Evolutionary conservation across 2,113 vertebrate genomes (phyloP).

Genomic region (Cyprichromis sp.): DNA sequence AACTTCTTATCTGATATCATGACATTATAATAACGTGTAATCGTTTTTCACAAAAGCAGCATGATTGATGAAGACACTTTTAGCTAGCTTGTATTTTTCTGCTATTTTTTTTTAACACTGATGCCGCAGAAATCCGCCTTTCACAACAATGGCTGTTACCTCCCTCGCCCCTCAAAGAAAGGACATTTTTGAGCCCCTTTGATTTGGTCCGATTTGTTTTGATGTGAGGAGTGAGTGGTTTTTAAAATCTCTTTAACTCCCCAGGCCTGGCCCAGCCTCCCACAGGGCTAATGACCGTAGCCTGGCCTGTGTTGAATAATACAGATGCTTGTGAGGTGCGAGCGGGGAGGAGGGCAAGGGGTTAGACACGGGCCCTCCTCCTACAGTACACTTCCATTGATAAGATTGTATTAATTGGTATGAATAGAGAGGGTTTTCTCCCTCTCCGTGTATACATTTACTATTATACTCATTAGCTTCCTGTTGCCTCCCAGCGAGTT

Average conservation of each 20-base stretch:
- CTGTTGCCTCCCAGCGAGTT: conserved; percentile 67
- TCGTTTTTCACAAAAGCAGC: not conserved
- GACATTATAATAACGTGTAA: not conserved
- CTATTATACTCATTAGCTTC: conserved; percentile 76
- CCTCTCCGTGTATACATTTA: conserved; percentile 74
- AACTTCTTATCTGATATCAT: not conserved
- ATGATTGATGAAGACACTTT: not conserved
- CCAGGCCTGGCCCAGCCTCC: conserved; percentile 47
- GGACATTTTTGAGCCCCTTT: conserved; percentile 58
- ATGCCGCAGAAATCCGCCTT: not conserved
- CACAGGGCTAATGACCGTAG: conserved; percentile 66
- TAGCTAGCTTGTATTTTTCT: not conserved
- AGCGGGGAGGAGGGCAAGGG: conserved; percentile 34
- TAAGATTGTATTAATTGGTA: conserved; percentile 75
- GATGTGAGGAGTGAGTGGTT: conserved; percentile 70
- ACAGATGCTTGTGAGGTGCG: conserved; percentile 30
- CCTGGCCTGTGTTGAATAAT: conserved; percentile 54
- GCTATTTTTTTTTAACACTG: not conserved
- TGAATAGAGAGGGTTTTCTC: conserved; percentile 55
- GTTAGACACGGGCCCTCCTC: conserved; percentile 22
- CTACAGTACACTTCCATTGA: conserved; percentile 58
- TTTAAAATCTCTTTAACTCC: conserved; percentile 73
- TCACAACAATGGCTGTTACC: conserved; percentile 24
- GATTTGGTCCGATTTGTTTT: conserved; percentile 68
- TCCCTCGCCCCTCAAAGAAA: conserved; percentile 16